Conservation (phyloP, 2,113 vertebrate genomes). For the Steatornis caripensis region DNA sequence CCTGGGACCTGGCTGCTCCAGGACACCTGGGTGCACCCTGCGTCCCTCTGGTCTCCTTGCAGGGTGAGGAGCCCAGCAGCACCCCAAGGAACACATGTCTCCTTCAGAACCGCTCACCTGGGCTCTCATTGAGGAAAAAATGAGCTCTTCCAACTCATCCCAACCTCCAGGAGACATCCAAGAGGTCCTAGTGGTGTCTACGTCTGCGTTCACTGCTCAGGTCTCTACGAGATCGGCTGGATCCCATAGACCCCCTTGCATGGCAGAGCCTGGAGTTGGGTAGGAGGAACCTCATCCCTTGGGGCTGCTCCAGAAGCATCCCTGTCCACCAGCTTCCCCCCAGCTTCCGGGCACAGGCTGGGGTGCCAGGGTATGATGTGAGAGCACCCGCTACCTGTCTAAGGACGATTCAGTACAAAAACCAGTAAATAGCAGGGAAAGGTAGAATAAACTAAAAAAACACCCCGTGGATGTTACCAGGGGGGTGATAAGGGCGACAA, state of each 20-base stretch:
- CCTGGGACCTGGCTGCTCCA: not conserved
- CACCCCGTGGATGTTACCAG: no score
- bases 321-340: not conserved
- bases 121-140: not conserved
- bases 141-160: not conserved
- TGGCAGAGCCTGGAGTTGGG: not conserved
- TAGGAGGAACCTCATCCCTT: not conserved
- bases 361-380: not conserved
- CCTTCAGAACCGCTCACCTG: not conserved
- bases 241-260: not conserved
- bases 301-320: not conserved
- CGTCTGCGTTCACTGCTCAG: not conserved
- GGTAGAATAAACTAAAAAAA: not conserved
- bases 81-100: no score
- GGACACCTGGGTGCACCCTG: not conserved
- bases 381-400: not conserved
- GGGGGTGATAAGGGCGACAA: not conserved
- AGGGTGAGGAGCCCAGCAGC: not conserved
- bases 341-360: not conserved
- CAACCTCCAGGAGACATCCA: not conserved
- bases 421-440: not conserved
- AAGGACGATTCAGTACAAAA: not conserved
- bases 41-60: not conserved
- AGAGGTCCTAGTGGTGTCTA: not conserved
- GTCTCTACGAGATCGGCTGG: not conserved